Evolutionary conservation across 2,888 invertebrate species (phyloP), one percentile per base, ranked within the genome.

Genomic region (Agrotis puta): DNA sequence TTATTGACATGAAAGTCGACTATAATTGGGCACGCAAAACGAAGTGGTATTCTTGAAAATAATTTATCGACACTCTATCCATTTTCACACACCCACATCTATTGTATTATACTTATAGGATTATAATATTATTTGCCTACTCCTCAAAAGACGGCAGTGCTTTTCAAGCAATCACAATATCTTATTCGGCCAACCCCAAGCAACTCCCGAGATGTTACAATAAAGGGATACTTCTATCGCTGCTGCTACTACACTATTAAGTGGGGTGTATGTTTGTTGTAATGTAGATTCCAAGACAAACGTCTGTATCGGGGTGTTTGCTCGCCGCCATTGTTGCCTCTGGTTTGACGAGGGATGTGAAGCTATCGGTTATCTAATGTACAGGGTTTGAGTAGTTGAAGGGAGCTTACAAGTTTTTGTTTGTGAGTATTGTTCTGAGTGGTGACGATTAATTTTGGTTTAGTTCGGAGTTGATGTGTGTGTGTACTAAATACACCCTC

Each of bases 231-330:
- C 61, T 57, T 67, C 58, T 64, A 47, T 43, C 62, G 33, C 51
- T 56, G 56, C 67, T 45, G 61, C 71, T 16, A 48, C 56, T 66
- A 43, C 66, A 74, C 73, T 70, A 79, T 79, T 71, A 74, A 71
- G 56, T 57, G 72, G 81, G 85, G 79, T 66, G 72, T 70, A 48
- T 87, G 83, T 83, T 87, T 84, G 85, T 85, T 87, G 87, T 85
- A 84, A 88, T 85, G 86, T 89, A 87, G 87, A 89, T 87, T 87
- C 88, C 79, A 90, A 92, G 89, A 91, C 90, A 89, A 92, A 91
- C 92, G 91, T 90, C 91, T 93, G 91, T 88, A 88, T 92, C 87
- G 82, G 80, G 64, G 69, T 85, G 81, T 80, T 79, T 87, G 85
- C 81, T 84, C 77, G 69, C 64, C 73, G 78, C 73, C 71, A 70